These are phyloP conservation scores for Petrocephalus zakoni DNA, from an alignment of 2,113 vertebrate species.

Conservation along the genomic window DNA sequence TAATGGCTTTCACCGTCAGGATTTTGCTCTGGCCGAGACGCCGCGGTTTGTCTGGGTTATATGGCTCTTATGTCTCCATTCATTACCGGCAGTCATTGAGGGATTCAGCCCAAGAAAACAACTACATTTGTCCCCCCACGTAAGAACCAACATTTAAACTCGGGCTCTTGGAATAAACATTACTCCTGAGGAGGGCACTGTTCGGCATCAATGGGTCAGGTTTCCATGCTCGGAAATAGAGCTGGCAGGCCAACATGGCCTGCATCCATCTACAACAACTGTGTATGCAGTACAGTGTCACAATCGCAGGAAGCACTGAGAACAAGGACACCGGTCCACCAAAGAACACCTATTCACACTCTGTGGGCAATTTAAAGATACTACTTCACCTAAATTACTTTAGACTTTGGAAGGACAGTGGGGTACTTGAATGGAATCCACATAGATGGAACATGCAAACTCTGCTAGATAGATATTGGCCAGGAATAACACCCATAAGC, in stretches of 20 bases:
- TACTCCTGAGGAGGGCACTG: not conserved
- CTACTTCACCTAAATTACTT: not conserved
- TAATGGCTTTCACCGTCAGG: not conserved
- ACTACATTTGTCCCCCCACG: not conserved
- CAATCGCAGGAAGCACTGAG: not conserved
- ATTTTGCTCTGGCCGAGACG: not conserved
- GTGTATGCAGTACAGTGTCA: not conserved
- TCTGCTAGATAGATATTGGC: not conserved
- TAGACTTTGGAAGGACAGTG: not conserved
- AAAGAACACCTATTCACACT: not conserved
- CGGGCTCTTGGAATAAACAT: not conserved
- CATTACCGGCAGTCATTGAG: not conserved
- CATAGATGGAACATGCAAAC: not conserved
- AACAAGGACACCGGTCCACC: not conserved
- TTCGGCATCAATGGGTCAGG: not conserved
- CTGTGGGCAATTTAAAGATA: not conserved
- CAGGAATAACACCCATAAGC: not conserved
- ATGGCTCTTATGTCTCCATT: not conserved
- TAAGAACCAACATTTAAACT: not conserved
- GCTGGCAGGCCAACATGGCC: not conserved
- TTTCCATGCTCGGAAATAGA: not conserved
- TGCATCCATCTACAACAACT: not conserved
- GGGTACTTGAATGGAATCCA: not conserved
- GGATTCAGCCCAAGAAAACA: not conserved
- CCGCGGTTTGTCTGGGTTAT: not conserved